Percentiles rank a stretch among this genome's conserved stretches.
Evolutionary conservation across 2,888 invertebrate species (phyloP).

Genomic region (Abrostola tripartita): DNA sequence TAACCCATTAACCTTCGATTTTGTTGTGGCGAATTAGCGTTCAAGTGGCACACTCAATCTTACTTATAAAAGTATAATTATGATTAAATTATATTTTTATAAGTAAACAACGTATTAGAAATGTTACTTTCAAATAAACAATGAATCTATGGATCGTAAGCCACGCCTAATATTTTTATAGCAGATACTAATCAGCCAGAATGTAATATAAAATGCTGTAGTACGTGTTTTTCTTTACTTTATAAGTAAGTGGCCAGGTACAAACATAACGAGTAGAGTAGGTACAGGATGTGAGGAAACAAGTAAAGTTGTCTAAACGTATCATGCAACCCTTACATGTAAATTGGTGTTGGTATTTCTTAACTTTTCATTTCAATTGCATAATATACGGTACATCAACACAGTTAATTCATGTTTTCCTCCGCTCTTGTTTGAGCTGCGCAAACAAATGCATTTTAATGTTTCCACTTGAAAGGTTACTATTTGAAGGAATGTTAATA

Average conservation of each 20-base stretch:
- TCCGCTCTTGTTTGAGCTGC: constrained; percentile 1
- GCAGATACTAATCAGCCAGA: background rate
- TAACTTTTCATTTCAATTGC: constrained; percentile 25
- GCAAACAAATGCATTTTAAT: constrained; percentile 14
- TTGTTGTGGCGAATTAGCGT: constrained; percentile 34
- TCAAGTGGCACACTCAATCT: constrained; percentile 18
- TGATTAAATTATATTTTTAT: too few relatives aligned
- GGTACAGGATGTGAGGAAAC: constrained; percentile 20
- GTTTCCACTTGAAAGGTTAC: constrained; percentile 11
- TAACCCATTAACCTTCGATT: constrained; percentile 41
- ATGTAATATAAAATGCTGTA: background rate
- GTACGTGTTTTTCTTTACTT: constrained; percentile 24
- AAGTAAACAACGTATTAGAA: too few relatives aligned
- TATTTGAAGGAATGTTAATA: constrained; percentile 13
- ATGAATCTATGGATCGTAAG: constrained; percentile 2
- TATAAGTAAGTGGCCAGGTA: constrained; percentile 16
- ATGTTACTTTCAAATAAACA: too few relatives aligned
- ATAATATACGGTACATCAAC: constrained; percentile 22
- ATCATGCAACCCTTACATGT: constrained; percentile 14
- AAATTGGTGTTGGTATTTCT: constrained; percentile 7
- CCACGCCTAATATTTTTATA: constrained; percentile 1
- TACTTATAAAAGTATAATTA: constrained; percentile 7
- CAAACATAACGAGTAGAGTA: constrained; percentile 26
- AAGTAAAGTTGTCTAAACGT: constrained; percentile 5
- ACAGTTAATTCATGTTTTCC: constrained; percentile 2